Evolutionary conservation across 2,113 vertebrate genomes (phyloP), one percentile per base, ranked within the genome.

Genomic region (Brachirus orientalis): DNA sequence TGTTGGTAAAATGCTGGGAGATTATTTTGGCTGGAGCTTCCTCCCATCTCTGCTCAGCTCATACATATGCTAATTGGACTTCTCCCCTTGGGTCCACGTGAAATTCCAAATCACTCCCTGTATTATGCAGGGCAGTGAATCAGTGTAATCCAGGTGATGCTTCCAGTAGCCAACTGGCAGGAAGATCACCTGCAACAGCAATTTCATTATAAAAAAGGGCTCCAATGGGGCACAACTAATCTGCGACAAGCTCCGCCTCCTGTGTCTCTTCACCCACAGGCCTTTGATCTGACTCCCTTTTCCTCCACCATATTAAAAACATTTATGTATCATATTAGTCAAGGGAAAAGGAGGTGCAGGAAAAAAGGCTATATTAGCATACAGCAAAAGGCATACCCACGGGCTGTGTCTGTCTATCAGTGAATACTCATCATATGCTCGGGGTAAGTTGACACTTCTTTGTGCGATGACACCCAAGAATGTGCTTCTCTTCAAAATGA

Each of bases 21-120:
- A 86, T 86, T 88, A 87, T 88, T 86, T 82, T 72, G 70, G 81
- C 43, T 57, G 75, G 54, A 47, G 72, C 69, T 77, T 75, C 59
- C 68, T 75, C 79, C 83, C 79, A 68, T 88, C 77, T 69, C 74
- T 17, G 11, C 75, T 76, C 53, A 71, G 65, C 90, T 88, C 84
- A 91, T 93, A 72, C 82, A 91, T 90, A 89, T 89, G 86, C 75
- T 87, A 89, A 91, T 90, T 86, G 77, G 65, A 88, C 81, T 86
- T 80, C 75, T 48, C 19, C 75, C 79, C 76, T 68, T 66, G 54
- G 69, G 86, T 84, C 63, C 55, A 33, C 83, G 69, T 86, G 88
- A 86, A 75, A 71, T 73, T 88, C 76, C 60, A 83, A 82, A 85
- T 88, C 60, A 70, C 69, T 77, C 70, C 74, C 53, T 52, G 65